Evolutionary conservation across 2,113 vertebrate species (phyloP), one percentile per base, ranked within the genome.

Genomic region (Progne subis): DNA sequence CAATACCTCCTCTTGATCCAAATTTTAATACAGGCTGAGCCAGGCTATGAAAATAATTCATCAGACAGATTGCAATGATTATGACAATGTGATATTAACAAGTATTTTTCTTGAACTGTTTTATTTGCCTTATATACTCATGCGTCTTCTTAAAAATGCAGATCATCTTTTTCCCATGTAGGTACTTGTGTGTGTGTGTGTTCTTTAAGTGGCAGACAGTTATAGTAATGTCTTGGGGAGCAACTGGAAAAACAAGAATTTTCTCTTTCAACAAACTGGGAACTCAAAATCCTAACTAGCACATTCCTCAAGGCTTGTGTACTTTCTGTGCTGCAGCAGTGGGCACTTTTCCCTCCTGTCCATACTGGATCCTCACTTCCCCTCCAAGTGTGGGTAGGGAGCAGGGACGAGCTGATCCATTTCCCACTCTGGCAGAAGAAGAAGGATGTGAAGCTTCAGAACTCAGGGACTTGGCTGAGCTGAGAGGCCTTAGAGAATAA

Each of bases 31-130:
- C 53, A 59, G 81, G 14, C 68, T 57, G 41, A 41, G n/a, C 68
- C 67, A 72, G 28, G 23, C 81, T 78, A 50, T 79, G 29, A 59
- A 68, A 75, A 78, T 60, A 71, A 93, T 93, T 63, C 82, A 32
- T 74, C 94, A 82, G 80, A 63, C 53, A 85, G 79, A 86, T 92
- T 92, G 84, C 57, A 95, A 94, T 55, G 26, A 81, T 16, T 32
- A 44, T 47, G 23, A 16, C 71, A 71, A 89, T 69, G 61, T 50
- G 68, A 41, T 86, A 86, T 68, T 82, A 92, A 70, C 25, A 59
- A 39, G 15, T 32, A 32, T 81, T 89, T 96, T 80, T 76, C 41
- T 86, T 87, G 28, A 74, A 57, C 41, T 59, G 9, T 39, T 81
- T 60, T 49, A 32, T 34, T 90, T 68, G 34, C 49, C 11, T 9